Evolutionary conservation across 2,113 vertebrate genomes (phyloP).

Genomic region (Gnathonemus longibarbis): DNA sequence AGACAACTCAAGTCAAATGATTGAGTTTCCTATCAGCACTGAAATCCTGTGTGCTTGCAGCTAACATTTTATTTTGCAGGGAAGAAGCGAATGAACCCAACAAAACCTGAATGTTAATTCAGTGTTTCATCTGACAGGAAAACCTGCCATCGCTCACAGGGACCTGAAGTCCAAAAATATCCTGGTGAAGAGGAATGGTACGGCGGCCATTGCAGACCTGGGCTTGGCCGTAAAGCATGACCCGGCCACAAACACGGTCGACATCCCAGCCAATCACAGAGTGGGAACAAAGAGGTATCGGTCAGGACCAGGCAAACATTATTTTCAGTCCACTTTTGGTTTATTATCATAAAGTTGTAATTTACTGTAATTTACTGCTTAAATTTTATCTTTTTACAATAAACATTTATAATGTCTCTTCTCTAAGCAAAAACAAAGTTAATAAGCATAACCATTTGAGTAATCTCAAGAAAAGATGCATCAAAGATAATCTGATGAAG

Average conservation of each 20-base stretch:
- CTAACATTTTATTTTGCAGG: not conserved
- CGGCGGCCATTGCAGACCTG: slow-evolving; percentile 87
- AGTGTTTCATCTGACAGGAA: slow-evolving; percentile 60
- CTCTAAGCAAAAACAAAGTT: not conserved
- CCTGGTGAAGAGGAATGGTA: slow-evolving; percentile 88
- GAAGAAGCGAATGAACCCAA: not conserved
- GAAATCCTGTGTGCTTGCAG: not conserved
- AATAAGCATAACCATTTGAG: not conserved
- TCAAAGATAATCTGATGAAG: not conserved
- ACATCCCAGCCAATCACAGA: slow-evolving; percentile 85
- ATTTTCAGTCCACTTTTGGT: not conserved
- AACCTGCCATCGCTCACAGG: slow-evolving; percentile 92
- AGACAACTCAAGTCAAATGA: not conserved
- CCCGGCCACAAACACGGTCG: slow-evolving; percentile 78
- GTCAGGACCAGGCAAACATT: not conserved
- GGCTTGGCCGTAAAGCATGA: slow-evolving; percentile 93
- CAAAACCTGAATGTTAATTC: not conserved
- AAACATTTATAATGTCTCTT: not conserved
- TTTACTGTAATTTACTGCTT: not conserved
- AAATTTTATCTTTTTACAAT: not conserved
- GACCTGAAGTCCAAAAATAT: slow-evolving; percentile 98
- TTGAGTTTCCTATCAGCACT: not conserved
- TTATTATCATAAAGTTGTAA: not conserved
- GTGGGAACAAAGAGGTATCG: slow-evolving; percentile 88
- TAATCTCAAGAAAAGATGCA: not conserved